Conservation (phyloP, 2,797 vertebrate species). For the Sebastes taczanowskii region DNA sequence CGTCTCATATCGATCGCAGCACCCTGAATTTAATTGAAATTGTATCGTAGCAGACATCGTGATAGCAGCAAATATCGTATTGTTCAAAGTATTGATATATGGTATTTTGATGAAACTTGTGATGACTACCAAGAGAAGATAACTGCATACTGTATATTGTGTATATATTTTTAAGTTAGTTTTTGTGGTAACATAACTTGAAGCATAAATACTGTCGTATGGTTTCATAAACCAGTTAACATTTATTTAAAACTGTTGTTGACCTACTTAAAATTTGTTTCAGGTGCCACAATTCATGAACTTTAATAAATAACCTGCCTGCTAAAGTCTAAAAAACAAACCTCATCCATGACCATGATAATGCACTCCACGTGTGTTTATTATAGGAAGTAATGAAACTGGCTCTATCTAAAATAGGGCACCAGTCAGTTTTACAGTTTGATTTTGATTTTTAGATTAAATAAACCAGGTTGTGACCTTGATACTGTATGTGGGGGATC, state of each 20-base stretch:
- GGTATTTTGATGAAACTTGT: too few species aligned
- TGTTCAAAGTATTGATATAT: too few species aligned
- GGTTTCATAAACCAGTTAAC: not conserved
- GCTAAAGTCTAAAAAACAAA: not conserved
- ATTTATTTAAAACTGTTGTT: not conserved
- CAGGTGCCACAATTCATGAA: not conserved
- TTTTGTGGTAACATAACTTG: not conserved
- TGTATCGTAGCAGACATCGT: too few species aligned
- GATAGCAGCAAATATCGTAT: too few species aligned
- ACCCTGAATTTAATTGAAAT: too few species aligned
- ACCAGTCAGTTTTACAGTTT: not conserved
- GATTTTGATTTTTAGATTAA: not conserved
- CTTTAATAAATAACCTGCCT: not conserved
- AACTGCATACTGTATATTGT: not conserved
- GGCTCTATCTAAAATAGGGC: not conserved
- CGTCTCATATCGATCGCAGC: too few species aligned
- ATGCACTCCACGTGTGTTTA: not conserved
- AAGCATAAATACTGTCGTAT: not conserved
- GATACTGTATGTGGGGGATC: not conserved
- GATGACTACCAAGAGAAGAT: too few species aligned
- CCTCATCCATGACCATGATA: not conserved
- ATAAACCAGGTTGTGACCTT: conserved; percentile 22
- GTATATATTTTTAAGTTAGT: not conserved
- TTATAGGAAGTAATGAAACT: not conserved
- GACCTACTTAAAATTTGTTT: not conserved